Evolutionary conservation across 1,140 invertebrate species (phyloP), one percentile per base, ranked within the genome.

Genomic region (Euschistus heros): DNA sequence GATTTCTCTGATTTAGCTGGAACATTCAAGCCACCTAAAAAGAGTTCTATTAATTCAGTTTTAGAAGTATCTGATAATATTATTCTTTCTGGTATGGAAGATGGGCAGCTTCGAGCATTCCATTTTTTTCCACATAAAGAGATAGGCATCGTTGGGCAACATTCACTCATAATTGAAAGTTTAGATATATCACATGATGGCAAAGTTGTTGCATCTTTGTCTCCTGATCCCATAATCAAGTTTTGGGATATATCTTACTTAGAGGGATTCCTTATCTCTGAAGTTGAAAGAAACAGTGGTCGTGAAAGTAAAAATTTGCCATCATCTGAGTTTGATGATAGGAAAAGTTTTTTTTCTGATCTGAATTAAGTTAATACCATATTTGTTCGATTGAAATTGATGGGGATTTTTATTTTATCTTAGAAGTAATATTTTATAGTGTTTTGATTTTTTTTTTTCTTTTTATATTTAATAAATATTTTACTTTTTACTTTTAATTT

Each of bases 301-400:
- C 14, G 2, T 8, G 18, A 26, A 17, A 24, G 20, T 57, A 26
- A 20, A 24, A 57, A 57, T 14, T 26, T 57, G 6, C 54, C 54
- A 26, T 57, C 54, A 24, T 57, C 54, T 5, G 54, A 57, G 24
- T 57, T 57, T 27, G 54, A 57, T 57, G 54, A 57, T 26, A 20
- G 54, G 15, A 57, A 57, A 57, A 57, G 54, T 57, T 57, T 57
- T 26, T 57, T 57, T 57, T 57, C 54, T 57, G 54, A 57, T 26
- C 24, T 57, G 8, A 26, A 8, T 24, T 57, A 27, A 26, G 47
- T 20, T 50, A 1, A 18, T 6, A 47, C 14, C 14, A 5, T 47
- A n/a, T 5, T 47, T 47, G 18, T 47, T 47, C 15, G 2, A 50
- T 50, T 37, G 7, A 6, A 37, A 10, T 37, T 7, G 7, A 6